Evolutionary conservation across 2,888 invertebrate species (phyloP), one percentile per base, ranked within the genome.

Genomic region (Argynnis bischoffii): DNA sequence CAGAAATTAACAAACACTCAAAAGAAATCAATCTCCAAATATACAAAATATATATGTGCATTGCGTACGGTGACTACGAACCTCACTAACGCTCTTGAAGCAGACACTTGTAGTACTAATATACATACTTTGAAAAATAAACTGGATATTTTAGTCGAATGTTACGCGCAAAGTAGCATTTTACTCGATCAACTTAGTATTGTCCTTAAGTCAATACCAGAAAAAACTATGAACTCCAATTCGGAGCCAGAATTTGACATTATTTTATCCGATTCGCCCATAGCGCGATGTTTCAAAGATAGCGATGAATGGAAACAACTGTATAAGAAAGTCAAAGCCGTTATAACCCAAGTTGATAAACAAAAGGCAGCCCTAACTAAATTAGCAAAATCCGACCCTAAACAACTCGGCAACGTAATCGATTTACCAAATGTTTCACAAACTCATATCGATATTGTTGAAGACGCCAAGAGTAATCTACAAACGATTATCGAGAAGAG

Each of bases 171-270:
- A 64, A 79, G 91, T 8, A 83, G 90, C 51, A 89, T 94, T 66
- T 89, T 95, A 13, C 85, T 96, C 31, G 94, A 95, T 73, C 97
- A 98, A 79, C 95, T 96, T 76, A 86, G 91, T 67, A 83, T 96
- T 1, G 86, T 97, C 21, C 80, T 97, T 0, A 93, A 95, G 76
- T 94, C 90, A 0, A 83, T 85, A 47, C 93, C 93, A 18, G 88
- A 88, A 73, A 79, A 81, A 70, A 77, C 72, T 3, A 31, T 86
- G 0, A 74, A 76, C 51, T 68, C 78, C 1, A 79, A 81, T 67
- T 75, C 74, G 3, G 87, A 87, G 71, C 87, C 88, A 4, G 77
- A 89, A 61, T 92, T 93, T 50, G 93, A 93, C 71, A 66, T 72
- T 5, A 79, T 87, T 3, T 60, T 93, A 16, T 88, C 88, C 0